phyloP scores from a whole-genome alignment of 2,888 invertebrate genomes.

The Andrena praecox region DNA sequence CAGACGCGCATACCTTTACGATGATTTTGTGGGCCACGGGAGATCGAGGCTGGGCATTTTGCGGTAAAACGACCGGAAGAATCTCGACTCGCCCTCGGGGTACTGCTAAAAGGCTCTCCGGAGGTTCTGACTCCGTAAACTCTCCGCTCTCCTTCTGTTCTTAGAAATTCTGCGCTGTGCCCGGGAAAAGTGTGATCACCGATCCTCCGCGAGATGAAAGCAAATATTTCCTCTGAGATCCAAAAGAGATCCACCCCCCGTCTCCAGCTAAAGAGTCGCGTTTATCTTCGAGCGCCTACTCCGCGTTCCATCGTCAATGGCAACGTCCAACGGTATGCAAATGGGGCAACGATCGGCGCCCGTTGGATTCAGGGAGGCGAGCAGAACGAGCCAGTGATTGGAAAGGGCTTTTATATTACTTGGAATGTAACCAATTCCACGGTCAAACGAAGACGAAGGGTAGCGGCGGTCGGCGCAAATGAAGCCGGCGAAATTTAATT shows the following conservation, averaged over 20 bases:
- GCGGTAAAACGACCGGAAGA: slow-evolving; percentile 4
- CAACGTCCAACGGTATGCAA: slow-evolving; percentile 38
- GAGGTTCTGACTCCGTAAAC: background rate
- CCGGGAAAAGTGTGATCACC: no score
- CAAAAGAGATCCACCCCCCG: no score
- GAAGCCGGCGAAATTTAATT: slow-evolving; percentile 72
- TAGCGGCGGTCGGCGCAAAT: slow-evolving; percentile 59
- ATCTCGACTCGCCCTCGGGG: background rate
- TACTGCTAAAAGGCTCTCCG: background rate
- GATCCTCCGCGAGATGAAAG: no score
- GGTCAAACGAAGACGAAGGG: slow-evolving; percentile 53
- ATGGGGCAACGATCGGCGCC: slow-evolving; percentile 31
- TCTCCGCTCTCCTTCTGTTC: background rate
- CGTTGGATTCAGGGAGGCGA: slow-evolving; percentile 36
- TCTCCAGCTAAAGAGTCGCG: no score
- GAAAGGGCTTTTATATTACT: slow-evolving; percentile 54
- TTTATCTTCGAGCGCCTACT: no score
- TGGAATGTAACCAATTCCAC: slow-evolving; percentile 72
- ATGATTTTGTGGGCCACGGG: background rate
- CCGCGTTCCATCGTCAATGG: background rate
- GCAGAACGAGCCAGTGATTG: slow-evolving; percentile 23
- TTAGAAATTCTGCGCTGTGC: background rate
- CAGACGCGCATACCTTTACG: slow-evolving; percentile 22
- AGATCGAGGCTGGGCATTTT: background rate
- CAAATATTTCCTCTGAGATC: no score